Percentiles rank a stretch among this genome's conserved stretches.
These are phyloP conservation scores for Diaprepes abbreviatus DNA, from an alignment of 2,888 invertebrate genomes.

Conservation along the genomic window DNA sequence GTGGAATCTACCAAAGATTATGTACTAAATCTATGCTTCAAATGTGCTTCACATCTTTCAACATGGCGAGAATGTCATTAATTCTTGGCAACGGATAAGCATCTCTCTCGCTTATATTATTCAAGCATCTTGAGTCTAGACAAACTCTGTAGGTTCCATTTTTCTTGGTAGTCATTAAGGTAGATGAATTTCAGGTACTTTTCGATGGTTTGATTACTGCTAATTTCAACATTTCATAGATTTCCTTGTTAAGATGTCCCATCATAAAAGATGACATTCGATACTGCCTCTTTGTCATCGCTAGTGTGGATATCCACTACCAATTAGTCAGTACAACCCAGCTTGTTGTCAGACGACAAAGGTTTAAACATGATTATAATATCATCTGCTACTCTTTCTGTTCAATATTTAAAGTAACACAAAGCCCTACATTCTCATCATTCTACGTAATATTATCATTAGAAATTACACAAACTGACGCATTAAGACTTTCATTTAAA, in stretches of 20 bases:
- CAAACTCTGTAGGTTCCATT: conserved; percentile 38
- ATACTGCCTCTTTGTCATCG: conserved; percentile 18
- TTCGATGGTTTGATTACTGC: conserved; percentile 37
- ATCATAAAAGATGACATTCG: conserved; percentile 41
- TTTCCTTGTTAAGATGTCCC: conserved; percentile 33
- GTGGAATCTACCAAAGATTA: conserved; percentile 40
- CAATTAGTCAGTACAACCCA: too few relatives aligned
- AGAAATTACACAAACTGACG: too few relatives aligned
- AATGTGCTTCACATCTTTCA: conserved; percentile 23
- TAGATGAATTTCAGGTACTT: conserved; percentile 32
- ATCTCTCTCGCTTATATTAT: conserved; percentile 38
- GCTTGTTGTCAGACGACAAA: too few relatives aligned
- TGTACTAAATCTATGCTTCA: conserved; percentile 37
- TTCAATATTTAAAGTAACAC: too few relatives aligned
- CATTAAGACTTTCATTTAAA: too few relatives aligned
- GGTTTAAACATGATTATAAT: too few relatives aligned
- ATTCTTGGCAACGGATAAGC: conserved; percentile 34
- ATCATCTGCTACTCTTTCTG: too few relatives aligned
- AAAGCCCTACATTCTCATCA: too few relatives aligned
- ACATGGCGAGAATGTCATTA: conserved; percentile 35
- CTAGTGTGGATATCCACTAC: too few relatives aligned
- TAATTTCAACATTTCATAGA: conserved; percentile 41
- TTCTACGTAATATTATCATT: too few relatives aligned
- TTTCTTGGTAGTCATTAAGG: conserved; percentile 39
- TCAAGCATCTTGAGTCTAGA: conserved; percentile 39